Conservation (phyloP, 1,140 invertebrate species). For the Stenopsyche tienmushanensis region DNA sequence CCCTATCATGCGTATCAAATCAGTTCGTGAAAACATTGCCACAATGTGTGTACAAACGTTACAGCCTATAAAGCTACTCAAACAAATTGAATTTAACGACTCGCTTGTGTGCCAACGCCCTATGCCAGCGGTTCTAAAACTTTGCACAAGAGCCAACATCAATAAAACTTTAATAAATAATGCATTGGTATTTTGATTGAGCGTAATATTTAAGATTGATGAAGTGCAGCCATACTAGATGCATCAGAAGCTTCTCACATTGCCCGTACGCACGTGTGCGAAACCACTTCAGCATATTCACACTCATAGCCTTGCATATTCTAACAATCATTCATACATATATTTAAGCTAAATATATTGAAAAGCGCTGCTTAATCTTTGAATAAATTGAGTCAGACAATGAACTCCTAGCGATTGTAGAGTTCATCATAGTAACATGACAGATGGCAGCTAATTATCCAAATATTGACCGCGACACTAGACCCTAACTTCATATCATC, state of each 20-base stretch:
- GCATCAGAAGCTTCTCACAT: no score
- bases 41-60: background rate
- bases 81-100: slow-evolving; percentile 11
- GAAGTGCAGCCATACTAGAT: no score
- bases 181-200: background rate
- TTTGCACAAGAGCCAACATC: background rate
- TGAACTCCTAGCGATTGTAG: background rate
- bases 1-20: no score
- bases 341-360: background rate
- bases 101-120: background rate
- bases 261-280: no score
- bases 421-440: background rate
- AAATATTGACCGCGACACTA: no score
- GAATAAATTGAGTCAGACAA: background rate
- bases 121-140: background rate
- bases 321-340: background rate
- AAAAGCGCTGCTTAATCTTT: background rate
- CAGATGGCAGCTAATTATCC: no score
- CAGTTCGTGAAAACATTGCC: no score
- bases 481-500: no score
- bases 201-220: no score
- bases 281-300: background rate
- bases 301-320: background rate
- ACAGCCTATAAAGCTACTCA: background rate
- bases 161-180: background rate